phyloP scores from a whole-genome alignment of 2,113 vertebrate species.

The Indri indri region DNA sequence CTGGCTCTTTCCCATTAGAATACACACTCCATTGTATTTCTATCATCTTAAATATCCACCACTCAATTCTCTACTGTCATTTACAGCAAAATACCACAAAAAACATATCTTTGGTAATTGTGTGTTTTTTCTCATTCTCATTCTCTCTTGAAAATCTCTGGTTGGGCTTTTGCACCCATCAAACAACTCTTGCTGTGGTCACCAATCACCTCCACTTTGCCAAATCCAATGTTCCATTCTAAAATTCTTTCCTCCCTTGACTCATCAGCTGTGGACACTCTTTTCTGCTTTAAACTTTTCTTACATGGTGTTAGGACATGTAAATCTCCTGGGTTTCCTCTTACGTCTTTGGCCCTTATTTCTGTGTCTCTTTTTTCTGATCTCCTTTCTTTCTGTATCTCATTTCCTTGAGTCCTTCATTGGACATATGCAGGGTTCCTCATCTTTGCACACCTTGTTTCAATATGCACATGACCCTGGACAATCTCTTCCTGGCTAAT shows the following conservation, averaged over 20 bases:
- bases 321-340: background rate
- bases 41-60: background rate
- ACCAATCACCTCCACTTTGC: background rate
- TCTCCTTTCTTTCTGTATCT: background rate
- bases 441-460: background rate
- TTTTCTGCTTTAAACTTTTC: background rate
- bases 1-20: background rate
- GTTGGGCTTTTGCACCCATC: background rate
- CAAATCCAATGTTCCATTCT: background rate
- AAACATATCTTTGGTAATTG: background rate
- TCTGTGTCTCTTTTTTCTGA: background rate
- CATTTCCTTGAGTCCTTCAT: background rate
- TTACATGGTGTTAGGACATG: background rate
- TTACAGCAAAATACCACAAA: background rate
- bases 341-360: background rate
- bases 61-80: background rate
- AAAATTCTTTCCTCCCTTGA: background rate
- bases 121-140: background rate
- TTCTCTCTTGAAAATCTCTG: background rate
- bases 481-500: background rate
- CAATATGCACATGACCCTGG: background rate
- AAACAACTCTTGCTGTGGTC: background rate
- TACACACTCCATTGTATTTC: background rate
- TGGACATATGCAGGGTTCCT: no score
- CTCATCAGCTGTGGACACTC: background rate